Evolutionary conservation across 1,140 invertebrate genomes (phyloP), one percentile per base, ranked within the genome.

Genomic region (Mylabris phalerata): DNA sequence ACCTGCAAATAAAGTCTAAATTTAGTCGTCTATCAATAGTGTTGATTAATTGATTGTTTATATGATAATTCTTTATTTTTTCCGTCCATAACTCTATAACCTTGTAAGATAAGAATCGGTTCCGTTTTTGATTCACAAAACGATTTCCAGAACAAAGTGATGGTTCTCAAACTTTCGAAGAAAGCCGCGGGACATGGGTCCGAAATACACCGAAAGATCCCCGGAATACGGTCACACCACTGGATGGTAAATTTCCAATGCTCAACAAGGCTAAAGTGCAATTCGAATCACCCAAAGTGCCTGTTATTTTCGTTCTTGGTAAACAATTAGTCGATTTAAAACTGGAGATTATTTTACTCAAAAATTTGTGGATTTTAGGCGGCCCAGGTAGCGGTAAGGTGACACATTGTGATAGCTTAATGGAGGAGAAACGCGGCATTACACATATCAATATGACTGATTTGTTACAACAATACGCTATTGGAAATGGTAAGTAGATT

Each of bases 381-480:
- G 91, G 91, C 55, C 91, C 91, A 48, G 91, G 91, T 63, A 92
- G 89, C 71, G 91, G 91, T 43, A 94, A 94, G 83, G 90, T 93
- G 80, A 93, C 90, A 68, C 90, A 94, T 76, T 92, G 90, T 75
- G 90, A 94, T 72, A 90, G 86, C 67, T 77, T 92, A 52, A 89
- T 89, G 79, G 86, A 90, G 77, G 89, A 93, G 74, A 85, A 88
- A 63, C 84, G 84, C 48, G 89, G 88, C 5, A 80, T 92, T 44
- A 84, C 85, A 13, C 90, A 94, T 75, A 90, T 94, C 69, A 94
- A 94, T 73, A 92, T 94, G 89, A 92, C 89, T 50, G 90, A 92
- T 73, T 78, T 92, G 9, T 77, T 92, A 50, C 89, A 92, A 69
- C 89, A 92, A 72, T 92, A 93, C 71, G 85, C 89, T 50, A 83